phyloP scores from a whole-genome alignment of 2,888 invertebrate genomes.

The Noctua pronuba region DNA sequence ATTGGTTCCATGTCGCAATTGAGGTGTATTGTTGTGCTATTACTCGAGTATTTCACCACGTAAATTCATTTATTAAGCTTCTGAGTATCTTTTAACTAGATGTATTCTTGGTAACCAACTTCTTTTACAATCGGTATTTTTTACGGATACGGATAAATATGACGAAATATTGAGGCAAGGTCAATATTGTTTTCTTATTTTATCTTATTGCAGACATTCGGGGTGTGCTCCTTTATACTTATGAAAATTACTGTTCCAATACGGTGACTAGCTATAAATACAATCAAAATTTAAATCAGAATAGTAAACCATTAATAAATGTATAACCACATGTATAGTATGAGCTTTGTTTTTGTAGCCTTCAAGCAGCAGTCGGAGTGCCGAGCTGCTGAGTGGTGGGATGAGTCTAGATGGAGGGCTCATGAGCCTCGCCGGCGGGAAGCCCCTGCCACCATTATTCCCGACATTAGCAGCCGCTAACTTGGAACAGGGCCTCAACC shows the following conservation, averaged over 20 bases:
- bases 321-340: neutral
- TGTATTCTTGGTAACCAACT: neutral
- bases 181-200: constrained; percentile 33
- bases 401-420: constrained; percentile 68
- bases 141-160: neutral
- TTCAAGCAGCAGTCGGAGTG: constrained; percentile 97
- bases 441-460: constrained; percentile 77
- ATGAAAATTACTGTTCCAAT: neutral
- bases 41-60: neutral
- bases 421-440: constrained; percentile 64
- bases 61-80: neutral
- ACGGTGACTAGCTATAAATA: neutral
- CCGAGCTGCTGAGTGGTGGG: constrained; percentile 93
- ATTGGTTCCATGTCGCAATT: constrained; percentile 39
- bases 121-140: neutral
- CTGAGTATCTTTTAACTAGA: neutral
- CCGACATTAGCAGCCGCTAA: constrained; percentile 81
- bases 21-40: constrained; percentile 1
- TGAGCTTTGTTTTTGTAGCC: constrained; percentile 91
- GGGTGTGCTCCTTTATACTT: neutral
- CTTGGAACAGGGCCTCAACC: constrained; percentile 93
- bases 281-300: neutral
- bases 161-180: constrained; percentile 17
- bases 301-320: neutral
- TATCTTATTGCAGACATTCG: neutral